Evolutionary conservation across 1,140 invertebrate species (phyloP).

Genomic region (Apis cerana): DNA sequence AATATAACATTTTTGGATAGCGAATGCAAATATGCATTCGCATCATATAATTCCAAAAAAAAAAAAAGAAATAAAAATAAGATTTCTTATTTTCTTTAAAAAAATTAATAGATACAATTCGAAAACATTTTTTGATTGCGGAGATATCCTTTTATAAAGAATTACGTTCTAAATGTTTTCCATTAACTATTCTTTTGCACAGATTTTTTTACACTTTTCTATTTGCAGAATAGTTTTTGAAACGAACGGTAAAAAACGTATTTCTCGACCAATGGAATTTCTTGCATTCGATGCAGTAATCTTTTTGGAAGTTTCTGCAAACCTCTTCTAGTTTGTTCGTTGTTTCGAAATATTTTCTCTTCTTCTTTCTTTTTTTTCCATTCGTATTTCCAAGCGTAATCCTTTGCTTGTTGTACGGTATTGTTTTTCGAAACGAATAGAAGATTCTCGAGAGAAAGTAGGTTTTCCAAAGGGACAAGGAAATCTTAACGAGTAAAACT

Average conservation of each 20-base stretch:
- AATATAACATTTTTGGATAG: too few relatives aligned
- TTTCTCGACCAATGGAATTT: not conserved
- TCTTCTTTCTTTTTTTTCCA: not conserved
- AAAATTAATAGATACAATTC: too few relatives aligned
- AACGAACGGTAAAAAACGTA: not conserved
- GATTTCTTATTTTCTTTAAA: too few relatives aligned
- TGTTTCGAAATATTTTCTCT: not conserved
- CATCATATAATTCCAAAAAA: too few relatives aligned
- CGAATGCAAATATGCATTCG: too few relatives aligned
- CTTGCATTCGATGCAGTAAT: not conserved
- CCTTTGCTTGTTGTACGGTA: not conserved
- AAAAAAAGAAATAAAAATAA: too few relatives aligned
- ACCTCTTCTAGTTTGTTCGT: not conserved
- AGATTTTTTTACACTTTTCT: not conserved
- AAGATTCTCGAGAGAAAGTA: not conserved
- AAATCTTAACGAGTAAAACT: slow-evolving; percentile 16
- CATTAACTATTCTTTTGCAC: not conserved
- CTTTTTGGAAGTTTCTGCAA: not conserved
- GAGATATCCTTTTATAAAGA: too few relatives aligned
- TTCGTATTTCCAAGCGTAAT: slow-evolving; percentile 7
- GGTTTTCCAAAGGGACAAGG: not conserved
- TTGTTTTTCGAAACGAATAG: not conserved
- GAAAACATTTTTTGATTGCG: too few relatives aligned
- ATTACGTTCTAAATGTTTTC: too few relatives aligned
- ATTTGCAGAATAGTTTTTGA: not conserved